Conservation (phyloP, 2,797 vertebrate genomes). For the Falco cherrug region DNA sequence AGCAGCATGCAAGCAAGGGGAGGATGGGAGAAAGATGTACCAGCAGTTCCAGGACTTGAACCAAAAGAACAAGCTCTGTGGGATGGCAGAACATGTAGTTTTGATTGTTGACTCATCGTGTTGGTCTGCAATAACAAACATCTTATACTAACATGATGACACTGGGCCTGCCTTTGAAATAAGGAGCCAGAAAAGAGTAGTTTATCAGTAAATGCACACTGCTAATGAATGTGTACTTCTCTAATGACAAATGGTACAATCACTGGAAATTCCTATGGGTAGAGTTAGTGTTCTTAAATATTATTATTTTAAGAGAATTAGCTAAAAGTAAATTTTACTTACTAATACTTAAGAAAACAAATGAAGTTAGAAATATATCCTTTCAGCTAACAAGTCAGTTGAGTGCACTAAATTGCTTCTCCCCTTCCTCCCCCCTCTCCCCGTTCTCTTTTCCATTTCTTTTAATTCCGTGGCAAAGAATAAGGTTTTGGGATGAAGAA, state of each 20-base stretch:
- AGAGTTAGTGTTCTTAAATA: background rate
- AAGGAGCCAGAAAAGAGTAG: background rate
- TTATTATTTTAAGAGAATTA: background rate
- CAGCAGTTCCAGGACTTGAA: background rate
- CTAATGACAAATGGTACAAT: background rate
- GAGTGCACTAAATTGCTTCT: background rate
- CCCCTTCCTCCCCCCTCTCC: fast-evolving
- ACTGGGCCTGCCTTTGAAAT: background rate
- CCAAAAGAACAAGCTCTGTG: background rate
- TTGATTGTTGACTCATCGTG: conserved; percentile 64
- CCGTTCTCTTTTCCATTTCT: background rate
- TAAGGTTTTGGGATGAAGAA: background rate
- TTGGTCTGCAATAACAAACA: conserved; percentile 1
- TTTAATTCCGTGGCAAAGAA: background rate
- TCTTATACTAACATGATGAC: background rate
- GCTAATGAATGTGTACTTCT: background rate
- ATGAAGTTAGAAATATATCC: background rate
- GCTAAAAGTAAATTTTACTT: background rate
- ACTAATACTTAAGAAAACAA: background rate
- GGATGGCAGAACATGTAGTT: background rate
- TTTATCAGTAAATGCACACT: background rate
- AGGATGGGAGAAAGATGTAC: background rate
- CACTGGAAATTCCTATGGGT: background rate
- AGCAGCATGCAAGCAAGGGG: background rate
- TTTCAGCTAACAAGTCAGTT: background rate